These are phyloP conservation scores for Nephrocerus scutellatus DNA, from an alignment of 2,888 invertebrate genomes.

Conservation along the genomic window DNA sequence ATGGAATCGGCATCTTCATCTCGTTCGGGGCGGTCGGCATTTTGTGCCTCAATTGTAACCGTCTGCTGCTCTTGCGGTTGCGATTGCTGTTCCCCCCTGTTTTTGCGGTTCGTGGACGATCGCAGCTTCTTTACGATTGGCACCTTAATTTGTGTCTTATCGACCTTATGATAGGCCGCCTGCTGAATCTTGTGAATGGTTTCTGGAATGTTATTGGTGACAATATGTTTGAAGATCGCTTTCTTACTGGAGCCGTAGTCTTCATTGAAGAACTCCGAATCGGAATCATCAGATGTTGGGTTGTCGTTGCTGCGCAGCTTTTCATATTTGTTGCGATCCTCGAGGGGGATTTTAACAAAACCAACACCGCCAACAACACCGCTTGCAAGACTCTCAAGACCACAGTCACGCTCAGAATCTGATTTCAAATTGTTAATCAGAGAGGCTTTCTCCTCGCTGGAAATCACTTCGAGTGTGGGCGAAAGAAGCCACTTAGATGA, in stretches of 20 bases:
- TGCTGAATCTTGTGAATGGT: constrained; percentile 50
- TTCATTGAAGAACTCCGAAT: constrained; percentile 47
- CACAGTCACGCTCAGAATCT: constrained; percentile 35
- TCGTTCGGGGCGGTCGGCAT: constrained; percentile 33
- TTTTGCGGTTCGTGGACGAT: constrained; percentile 42
- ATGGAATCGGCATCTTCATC: constrained; percentile 61
- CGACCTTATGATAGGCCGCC: constrained; percentile 51
- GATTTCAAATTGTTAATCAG: constrained; percentile 38
- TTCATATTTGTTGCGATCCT: constrained; percentile 70
- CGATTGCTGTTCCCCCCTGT: constrained; percentile 25
- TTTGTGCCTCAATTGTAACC: constrained; percentile 24
- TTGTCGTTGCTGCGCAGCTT: constrained; percentile 61
- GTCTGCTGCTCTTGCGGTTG: constrained; percentile 29
- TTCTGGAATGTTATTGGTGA: constrained; percentile 52
- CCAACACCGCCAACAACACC: constrained; percentile 41
- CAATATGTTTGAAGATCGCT: constrained; percentile 46
- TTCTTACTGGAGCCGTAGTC: constrained; percentile 36
- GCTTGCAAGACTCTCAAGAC: constrained; percentile 18
- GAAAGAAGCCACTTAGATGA: constrained; percentile 47
- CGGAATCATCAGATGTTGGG: constrained; percentile 52
- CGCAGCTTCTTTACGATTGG: constrained; percentile 50
- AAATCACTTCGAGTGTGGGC: constrained; percentile 44
- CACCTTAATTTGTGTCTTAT: constrained; percentile 44
- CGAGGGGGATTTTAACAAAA: constrained; percentile 57
- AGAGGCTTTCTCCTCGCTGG: constrained; percentile 44